These are phyloP conservation scores for Pangasius macronema DNA, from an alignment of 2,797 vertebrate species.

Conservation along the genomic window DNA sequence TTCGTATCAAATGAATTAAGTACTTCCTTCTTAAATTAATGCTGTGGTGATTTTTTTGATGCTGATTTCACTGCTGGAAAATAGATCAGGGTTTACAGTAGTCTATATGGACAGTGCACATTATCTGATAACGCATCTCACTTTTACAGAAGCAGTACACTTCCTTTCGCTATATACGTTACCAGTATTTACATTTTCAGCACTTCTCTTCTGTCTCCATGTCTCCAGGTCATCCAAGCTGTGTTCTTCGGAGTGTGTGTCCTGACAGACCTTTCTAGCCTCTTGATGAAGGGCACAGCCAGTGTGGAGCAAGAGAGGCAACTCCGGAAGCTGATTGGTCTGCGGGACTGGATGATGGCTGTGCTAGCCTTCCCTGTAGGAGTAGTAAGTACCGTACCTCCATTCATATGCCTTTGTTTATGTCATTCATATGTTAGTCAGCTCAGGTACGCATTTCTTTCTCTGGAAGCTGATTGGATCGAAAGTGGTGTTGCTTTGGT, in stretches of 20 bases:
- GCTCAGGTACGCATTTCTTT: not conserved
- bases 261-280: slow-evolving; percentile 91
- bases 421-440: not conserved
- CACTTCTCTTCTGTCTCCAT: not conserved
- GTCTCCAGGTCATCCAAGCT: slow-evolving; percentile 90
- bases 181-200: not conserved
- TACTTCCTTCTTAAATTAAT: not conserved
- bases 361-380: slow-evolving; percentile 94
- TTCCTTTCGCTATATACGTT: not conserved
- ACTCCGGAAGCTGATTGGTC: slow-evolving; percentile 89
- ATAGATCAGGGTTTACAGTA: not conserved
- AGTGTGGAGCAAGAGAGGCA: slow-evolving; percentile 93
- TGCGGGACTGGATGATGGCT: slow-evolving; percentile 95
- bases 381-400: slow-evolving; percentile 81
- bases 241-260: slow-evolving; percentile 95
- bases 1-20: not conserved
- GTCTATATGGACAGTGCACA: not conserved
- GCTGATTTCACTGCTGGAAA: slow-evolving; percentile 6
- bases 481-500: not conserved
- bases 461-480: not conserved
- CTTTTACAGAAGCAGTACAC: not conserved
- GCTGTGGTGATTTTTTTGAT: not conserved
- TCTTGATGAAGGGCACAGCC: slow-evolving; percentile 89
- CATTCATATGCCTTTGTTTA: not conserved
- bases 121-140: not conserved